Evolutionary conservation across 2,888 invertebrate species (phyloP), one percentile per base, ranked within the genome.

Genomic region (Melipona bicolor): DNA sequence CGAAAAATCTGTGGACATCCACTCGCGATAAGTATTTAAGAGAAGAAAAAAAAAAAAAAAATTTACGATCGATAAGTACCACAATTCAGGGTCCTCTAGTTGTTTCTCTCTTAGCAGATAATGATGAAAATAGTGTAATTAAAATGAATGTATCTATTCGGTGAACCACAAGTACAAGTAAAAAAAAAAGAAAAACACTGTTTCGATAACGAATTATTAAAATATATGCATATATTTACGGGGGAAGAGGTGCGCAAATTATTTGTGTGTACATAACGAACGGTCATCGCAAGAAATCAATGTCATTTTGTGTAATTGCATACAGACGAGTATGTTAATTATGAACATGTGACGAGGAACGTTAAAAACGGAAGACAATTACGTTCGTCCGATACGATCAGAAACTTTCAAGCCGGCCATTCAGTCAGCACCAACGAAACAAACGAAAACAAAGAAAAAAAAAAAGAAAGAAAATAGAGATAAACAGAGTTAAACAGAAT

Each of bases 21-120:
- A 78, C 81, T 74, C 68, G 89, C 85, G 82, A 79, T 87, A 88
- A 85, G 59, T 86, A 85, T 77, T 83, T 85, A 79, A 81, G 76
- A 27, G 11, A 43, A 24, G 24, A 24, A 24, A 27, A 27, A 43
- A 43, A 43, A 43, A 43, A 36, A 43, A 43, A 43, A 13, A 49
- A 77, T 19, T 59, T 82, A 83, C 72, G 88, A 90, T 88, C 82
- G 84, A 84, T 88, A 90, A 87, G 89, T 86, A 91, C 74, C 88
- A 91, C 74, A 86, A 91, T 91, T 91, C 91, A 91, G 91, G 91
- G 91, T 91, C 89, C 84, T 79, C 81, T 91, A 91, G 90, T 87
- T 91, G 90, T 85, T 89, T 83, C 79, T 86, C 81, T 82, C 76
- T 76, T 85, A 88, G 85, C 68, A 32, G 21, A 6, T 36, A 64